Conservation (phyloP, 2,797 vertebrate species). For the Enteromius treurensis region DNA sequence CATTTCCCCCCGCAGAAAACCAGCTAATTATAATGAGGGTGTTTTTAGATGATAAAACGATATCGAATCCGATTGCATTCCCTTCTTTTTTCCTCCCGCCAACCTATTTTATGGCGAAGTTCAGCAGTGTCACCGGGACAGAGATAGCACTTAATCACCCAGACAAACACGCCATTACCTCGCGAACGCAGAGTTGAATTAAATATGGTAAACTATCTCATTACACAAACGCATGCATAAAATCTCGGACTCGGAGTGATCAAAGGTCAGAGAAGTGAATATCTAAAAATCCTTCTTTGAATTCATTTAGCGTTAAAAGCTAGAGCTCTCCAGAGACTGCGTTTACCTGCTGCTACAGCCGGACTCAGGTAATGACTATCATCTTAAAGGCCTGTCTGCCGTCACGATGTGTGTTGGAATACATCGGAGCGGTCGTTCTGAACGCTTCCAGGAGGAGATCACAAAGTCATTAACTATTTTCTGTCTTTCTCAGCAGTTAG, state of each 20-base stretch:
- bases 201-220: constrained; percentile 77
- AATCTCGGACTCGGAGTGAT: constrained; percentile 73
- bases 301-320: constrained; percentile 62
- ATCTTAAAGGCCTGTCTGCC: constrained; percentile 51
- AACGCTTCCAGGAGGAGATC: constrained; percentile 63
- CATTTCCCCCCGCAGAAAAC: constrained; percentile 48
- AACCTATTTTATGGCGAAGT: constrained; percentile 69
- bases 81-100: constrained; percentile 15
- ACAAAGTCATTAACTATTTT: constrained; percentile 65
- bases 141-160: constrained; percentile 75
- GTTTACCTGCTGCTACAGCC: constrained; percentile 55
- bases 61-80: constrained; percentile 41
- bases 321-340: constrained; percentile 33
- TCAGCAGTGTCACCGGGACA: constrained; percentile 74
- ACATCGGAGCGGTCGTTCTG: constrained; percentile 51
- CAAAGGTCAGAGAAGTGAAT: constrained; percentile 69
- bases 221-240: constrained; percentile 77
- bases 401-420: constrained; percentile 33
- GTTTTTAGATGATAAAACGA: constrained; percentile 58
- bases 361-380: constrained; percentile 52
- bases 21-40: constrained; percentile 65
- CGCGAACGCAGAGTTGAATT: constrained; percentile 73
- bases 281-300: constrained; percentile 55
- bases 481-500: constrained; percentile 67
- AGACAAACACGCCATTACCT: constrained; percentile 81